phyloP scores from a whole-genome alignment of 2,113 vertebrate genomes.

The Oenanthe melanoleuca region DNA sequence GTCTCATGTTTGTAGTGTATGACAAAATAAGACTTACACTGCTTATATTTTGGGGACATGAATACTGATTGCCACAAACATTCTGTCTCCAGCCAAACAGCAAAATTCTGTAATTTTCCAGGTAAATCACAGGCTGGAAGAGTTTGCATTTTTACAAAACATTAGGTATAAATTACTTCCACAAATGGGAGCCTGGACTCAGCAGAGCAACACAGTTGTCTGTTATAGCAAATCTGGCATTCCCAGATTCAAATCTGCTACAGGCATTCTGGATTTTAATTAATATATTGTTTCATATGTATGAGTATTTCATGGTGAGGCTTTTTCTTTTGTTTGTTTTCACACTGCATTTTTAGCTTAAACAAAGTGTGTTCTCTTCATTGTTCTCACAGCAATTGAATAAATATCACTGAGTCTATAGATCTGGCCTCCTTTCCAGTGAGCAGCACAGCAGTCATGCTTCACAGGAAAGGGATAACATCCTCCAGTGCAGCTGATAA shows the following conservation, averaged over 20 bases:
- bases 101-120: not conserved
- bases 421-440: slow-evolving; percentile 20
- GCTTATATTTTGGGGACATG: not conserved
- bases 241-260: slow-evolving; percentile 19
- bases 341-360: not conserved
- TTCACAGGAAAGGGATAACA: slow-evolving; percentile 57
- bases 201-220: not conserved
- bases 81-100: not conserved
- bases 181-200: not conserved
- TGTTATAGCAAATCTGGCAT: slow-evolving; percentile 19
- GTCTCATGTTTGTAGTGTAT: not conserved
- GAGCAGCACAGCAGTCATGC: slow-evolving; percentile 49
- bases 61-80: not conserved
- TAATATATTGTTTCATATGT: slow-evolving; percentile 54
- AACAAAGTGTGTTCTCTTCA: not conserved
- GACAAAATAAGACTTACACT: not conserved
- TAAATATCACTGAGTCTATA: slow-evolving; percentile 32
- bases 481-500: slow-evolving; percentile 60
- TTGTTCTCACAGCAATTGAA: slow-evolving; percentile 32
- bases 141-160: not conserved
- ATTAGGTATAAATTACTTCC: not conserved
- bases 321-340: not conserved
- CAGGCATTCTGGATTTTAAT: slow-evolving; percentile 51
- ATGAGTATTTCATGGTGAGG: not conserved
- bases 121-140: not conserved